Conservation (phyloP, 2,113 vertebrate species). For the Rhinoderma darwinii region DNA sequence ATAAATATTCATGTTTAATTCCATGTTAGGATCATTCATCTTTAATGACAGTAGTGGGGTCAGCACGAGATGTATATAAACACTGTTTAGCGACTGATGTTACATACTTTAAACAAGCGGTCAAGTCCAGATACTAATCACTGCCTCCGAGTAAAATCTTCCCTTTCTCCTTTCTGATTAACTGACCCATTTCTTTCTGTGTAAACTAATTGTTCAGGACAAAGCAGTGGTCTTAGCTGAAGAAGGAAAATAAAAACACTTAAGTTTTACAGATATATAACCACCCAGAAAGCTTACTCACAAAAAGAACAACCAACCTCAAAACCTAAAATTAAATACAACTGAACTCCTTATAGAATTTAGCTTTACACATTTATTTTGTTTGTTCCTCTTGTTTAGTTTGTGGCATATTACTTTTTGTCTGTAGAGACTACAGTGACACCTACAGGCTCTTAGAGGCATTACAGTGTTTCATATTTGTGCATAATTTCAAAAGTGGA, state of each 20-base stretch:
- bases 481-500: not conserved
- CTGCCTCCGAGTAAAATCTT: not conserved
- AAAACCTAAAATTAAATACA: not conserved
- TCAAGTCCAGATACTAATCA: not conserved
- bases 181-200: not conserved
- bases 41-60: not conserved
- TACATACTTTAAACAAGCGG: not conserved
- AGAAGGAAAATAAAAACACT: not conserved
- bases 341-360: not conserved
- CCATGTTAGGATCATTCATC: not conserved
- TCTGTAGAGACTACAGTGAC: not conserved
- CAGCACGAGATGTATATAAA: not conserved
- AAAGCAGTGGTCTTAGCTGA: not conserved
- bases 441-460: not conserved
- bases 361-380: not conserved
- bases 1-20: not conserved
- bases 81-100: not conserved
- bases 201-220: not conserved
- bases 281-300: not conserved
- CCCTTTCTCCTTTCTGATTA: not conserved
- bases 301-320: not conserved
- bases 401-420: not conserved
- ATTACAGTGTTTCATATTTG: not conserved
- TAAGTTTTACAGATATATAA: not conserved
- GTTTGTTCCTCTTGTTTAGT: not conserved